Evolutionary conservation across 1,140 invertebrate genomes (phyloP).

Genomic region (Epicauta chinensis): DNA sequence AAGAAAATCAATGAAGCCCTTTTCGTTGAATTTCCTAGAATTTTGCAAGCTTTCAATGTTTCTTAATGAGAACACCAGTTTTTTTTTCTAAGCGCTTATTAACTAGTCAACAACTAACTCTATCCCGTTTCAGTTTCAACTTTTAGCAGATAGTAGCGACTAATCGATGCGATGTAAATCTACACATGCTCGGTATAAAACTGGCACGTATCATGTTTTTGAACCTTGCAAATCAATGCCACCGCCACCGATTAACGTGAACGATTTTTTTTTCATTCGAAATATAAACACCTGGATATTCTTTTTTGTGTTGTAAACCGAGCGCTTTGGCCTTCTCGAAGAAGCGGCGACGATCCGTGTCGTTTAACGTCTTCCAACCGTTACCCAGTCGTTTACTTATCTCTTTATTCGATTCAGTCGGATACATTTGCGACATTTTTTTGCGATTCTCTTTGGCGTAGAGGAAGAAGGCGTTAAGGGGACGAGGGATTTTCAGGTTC

Average conservation of each 20-base stretch:
- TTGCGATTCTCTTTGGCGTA: constrained; percentile 59
- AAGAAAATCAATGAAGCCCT: too few species aligned
- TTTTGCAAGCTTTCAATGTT: too few species aligned
- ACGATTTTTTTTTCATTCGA: too few species aligned
- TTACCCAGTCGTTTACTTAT: constrained; percentile 54
- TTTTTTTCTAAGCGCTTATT: too few species aligned
- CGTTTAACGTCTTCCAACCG: constrained; percentile 50
- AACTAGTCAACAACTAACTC: too few species aligned
- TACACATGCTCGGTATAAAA: constrained; percentile 5
- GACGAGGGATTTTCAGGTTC: constrained; percentile 49
- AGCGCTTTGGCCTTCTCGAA: constrained; percentile 52
- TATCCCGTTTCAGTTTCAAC: not conserved
- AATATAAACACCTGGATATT: constrained; percentile 46
- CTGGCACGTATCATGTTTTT: too few species aligned
- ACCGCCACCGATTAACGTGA: too few species aligned
- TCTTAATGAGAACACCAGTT: too few species aligned
- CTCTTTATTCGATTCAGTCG: constrained; percentile 55
- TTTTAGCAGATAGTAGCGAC: not conserved
- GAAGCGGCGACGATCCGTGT: constrained; percentile 50
- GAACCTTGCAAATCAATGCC: too few species aligned
- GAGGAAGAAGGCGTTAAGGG: constrained; percentile 61
- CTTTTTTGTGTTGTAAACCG: constrained; percentile 55
- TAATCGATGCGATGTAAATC: constrained; percentile 8
- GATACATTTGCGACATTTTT: constrained; percentile 49
- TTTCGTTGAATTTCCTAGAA: too few species aligned